These are phyloP conservation scores for Protomyctophum bolini DNA, from an alignment of 2,113 vertebrate species.

Conservation along the genomic window DNA sequence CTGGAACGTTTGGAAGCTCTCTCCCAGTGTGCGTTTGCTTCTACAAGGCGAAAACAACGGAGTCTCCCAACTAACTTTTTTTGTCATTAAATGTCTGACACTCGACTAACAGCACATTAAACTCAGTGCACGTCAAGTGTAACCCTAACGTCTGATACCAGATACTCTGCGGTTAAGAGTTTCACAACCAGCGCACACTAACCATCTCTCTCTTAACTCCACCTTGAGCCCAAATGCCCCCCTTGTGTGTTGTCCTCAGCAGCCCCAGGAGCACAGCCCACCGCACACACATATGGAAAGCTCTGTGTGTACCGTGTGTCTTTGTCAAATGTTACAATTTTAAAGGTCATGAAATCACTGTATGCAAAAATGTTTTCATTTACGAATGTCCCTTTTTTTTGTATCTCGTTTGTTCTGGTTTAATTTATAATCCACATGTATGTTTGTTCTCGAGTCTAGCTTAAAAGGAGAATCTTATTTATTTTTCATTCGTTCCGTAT, in stretches of 20 bases:
- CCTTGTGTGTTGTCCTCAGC: slow-evolving; percentile 28
- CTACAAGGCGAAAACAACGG: slow-evolving; percentile 35
- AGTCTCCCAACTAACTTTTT: slow-evolving; percentile 54
- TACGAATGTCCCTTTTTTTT: slow-evolving; percentile 67
- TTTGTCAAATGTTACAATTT: slow-evolving; percentile 59
- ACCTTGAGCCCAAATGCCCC: slow-evolving; percentile 29
- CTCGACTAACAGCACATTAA: slow-evolving; percentile 57
- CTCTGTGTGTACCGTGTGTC: slow-evolving; percentile 31
- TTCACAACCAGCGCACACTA: slow-evolving; percentile 68
- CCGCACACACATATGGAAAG: slow-evolving; percentile 9
- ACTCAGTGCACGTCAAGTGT: slow-evolving; percentile 44
- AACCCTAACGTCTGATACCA: slow-evolving; percentile 37
- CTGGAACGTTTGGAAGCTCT: slow-evolving; percentile 22
- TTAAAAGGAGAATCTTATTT: slow-evolving; percentile 75
- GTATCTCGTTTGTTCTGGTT: slow-evolving; percentile 58
- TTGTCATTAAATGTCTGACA: slow-evolving; percentile 29
- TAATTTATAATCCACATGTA: slow-evolving; percentile 82
- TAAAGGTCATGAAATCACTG: slow-evolving; percentile 71
- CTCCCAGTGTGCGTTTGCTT: background rate
- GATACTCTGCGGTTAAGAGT: slow-evolving; percentile 35
- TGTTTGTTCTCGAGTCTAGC: slow-evolving; percentile 67
- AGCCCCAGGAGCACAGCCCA: slow-evolving; percentile 47
- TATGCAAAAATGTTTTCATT: slow-evolving; percentile 75
- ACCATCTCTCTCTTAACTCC: slow-evolving; percentile 62
- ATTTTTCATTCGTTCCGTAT: slow-evolving; percentile 74